Conservation (phyloP, 2,888 invertebrate genomes). For the Leptopilina drosophilae region DNA sequence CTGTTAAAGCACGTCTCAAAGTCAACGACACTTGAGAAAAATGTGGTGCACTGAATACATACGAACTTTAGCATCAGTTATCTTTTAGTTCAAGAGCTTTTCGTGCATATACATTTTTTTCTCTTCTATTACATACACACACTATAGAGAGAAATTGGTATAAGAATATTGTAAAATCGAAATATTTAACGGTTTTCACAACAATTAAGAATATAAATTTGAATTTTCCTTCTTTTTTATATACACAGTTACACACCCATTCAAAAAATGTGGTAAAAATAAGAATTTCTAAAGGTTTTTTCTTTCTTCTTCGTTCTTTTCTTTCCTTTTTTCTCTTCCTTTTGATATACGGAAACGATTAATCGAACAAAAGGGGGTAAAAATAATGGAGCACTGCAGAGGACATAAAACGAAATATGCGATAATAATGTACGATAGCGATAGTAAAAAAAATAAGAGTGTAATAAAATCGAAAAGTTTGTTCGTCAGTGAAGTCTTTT, state of each 20-base stretch:
- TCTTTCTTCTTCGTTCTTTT: no score
- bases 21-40: slow-evolving; percentile 20
- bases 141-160: not conserved
- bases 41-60: slow-evolving; percentile 12
- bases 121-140: no score
- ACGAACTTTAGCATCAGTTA: slow-evolving; percentile 18
- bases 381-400: not conserved
- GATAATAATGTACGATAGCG: not conserved
- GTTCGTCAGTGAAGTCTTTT: slow-evolving; percentile 38
- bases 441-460: slow-evolving; percentile 9
- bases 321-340: no score
- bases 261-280: no score
- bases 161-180: no score
- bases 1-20: slow-evolving; percentile 15
- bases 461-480: slow-evolving; percentile 18
- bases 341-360: not conserved
- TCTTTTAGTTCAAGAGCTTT: slow-evolving; percentile 15
- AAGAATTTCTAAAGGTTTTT: no score
- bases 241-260: no score
- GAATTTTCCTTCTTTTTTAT: no score
- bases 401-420: not conserved
- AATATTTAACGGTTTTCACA: no score
- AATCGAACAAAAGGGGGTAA: not conserved
- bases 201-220: no score
- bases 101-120: not conserved